These are phyloP conservation scores for Watsonalla cultraria DNA, from an alignment of 2,888 invertebrate species.

Conservation along the genomic window DNA sequence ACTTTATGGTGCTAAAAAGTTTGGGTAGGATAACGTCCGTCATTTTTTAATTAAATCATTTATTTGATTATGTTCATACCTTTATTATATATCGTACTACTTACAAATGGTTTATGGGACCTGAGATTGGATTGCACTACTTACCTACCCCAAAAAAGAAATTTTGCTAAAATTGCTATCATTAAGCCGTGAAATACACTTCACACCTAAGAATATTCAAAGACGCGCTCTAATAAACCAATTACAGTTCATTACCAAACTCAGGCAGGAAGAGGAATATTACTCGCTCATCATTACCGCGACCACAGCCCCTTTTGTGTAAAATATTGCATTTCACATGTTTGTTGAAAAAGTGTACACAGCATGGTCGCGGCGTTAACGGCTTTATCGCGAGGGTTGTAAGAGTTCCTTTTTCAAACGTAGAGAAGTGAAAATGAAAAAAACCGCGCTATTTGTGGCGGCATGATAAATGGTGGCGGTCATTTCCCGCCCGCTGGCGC, in stretches of 20 bases:
- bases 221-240: slow-evolving; percentile 64
- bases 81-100: too few species aligned
- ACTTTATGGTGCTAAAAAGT: too few species aligned
- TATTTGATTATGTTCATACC: too few species aligned
- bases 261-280: slow-evolving; percentile 65
- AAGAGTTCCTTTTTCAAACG: slow-evolving; percentile 38
- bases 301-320: slow-evolving; percentile 62
- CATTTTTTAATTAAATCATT: too few species aligned
- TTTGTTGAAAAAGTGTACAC: slow-evolving; percentile 41
- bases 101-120: too few species aligned
- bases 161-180: slow-evolving; percentile 12
- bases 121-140: slow-evolving; percentile 11
- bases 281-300: slow-evolving; percentile 69
- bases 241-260: slow-evolving; percentile 74
- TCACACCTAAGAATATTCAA: slow-evolving; percentile 54
- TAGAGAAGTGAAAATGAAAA: slow-evolving; percentile 50
- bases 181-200: slow-evolving; percentile 33
- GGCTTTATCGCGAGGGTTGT: slow-evolving; percentile 50
- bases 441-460: slow-evolving; percentile 50
- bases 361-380: slow-evolving; percentile 40
- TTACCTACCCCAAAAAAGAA: too few species aligned
- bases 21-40: too few species aligned
- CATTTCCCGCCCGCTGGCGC: slow-evolving; percentile 55
- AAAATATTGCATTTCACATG: slow-evolving; percentile 59
- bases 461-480: slow-evolving; percentile 63